A percentile compares a stretch with the other conserved stretches of the same genome.
These are phyloP conservation scores for Nudaria mundana DNA, from an alignment of 2,888 invertebrate genomes.

Conservation along the genomic window DNA sequence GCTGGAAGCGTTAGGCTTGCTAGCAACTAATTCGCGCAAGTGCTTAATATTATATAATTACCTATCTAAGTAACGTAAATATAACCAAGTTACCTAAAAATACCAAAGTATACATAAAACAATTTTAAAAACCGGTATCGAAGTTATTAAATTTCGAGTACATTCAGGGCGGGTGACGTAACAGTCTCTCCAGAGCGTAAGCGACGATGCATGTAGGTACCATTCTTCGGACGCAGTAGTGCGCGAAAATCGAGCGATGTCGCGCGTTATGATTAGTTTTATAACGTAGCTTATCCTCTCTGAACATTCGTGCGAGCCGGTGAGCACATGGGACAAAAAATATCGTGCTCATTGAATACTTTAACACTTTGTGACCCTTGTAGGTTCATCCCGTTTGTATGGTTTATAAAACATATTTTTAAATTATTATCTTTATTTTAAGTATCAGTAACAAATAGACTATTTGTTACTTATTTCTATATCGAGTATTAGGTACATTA, in stretches of 20 bases:
- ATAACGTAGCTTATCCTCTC: constrained; percentile 37
- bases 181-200: not conserved
- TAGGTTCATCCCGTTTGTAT: no score
- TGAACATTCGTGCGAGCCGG: constrained; percentile 26
- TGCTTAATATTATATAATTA: no score
- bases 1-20: no score
- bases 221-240: constrained; percentile 24
- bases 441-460: no score
- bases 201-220: constrained; percentile 17
- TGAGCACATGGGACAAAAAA: constrained; percentile 36
- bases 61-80: no score
- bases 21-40: no score
- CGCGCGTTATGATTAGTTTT: constrained; percentile 33
- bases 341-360: constrained; percentile 18
- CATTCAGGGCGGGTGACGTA: constrained; percentile 2
- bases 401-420: no score
- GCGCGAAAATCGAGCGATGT: constrained; percentile 29
- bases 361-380: constrained; percentile 7
- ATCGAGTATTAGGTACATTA: no score
- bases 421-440: no score
- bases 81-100: no score
- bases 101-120: no score
- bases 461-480: no score
- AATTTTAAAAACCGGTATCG: not conserved
- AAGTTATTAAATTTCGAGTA: constrained; percentile 4